Conservation (phyloP, 2,888 invertebrate species). For the Cotesia congregata region DNA sequence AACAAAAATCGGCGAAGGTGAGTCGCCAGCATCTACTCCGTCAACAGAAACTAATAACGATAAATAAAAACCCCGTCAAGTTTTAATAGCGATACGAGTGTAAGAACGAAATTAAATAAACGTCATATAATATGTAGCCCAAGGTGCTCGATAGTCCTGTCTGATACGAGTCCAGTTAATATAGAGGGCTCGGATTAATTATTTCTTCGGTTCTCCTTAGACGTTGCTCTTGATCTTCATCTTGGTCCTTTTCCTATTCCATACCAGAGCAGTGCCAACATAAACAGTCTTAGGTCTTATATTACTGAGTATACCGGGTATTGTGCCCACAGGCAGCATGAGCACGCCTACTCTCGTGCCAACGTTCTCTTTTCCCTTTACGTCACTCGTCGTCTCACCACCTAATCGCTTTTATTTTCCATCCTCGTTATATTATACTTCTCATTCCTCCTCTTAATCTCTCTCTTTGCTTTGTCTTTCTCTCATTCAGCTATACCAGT, state of each 20-base stretch:
- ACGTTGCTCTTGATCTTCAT: no score
- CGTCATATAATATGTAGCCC: background rate
- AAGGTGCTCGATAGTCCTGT: slow-evolving; percentile 27
- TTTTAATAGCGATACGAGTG: background rate
- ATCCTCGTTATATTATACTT: slow-evolving; percentile 25
- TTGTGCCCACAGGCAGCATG: slow-evolving; percentile 45
- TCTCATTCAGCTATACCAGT: slow-evolving; percentile 30
- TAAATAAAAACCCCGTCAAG: background rate
- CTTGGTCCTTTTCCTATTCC: no score
- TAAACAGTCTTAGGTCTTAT: no score
- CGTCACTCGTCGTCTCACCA: slow-evolving; percentile 40
- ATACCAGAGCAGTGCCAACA: no score
- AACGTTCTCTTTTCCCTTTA: slow-evolving; percentile 34
- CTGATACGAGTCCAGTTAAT: no score
- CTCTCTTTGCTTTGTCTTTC: slow-evolving; percentile 31
- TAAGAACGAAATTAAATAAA: background rate
- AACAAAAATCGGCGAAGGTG: slow-evolving; percentile 16
- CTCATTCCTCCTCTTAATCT: slow-evolving; percentile 23
- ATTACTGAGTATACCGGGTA: background rate
- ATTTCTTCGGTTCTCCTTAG: slow-evolving; percentile 22
- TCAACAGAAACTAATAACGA: background rate
- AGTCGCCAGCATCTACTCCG: background rate
- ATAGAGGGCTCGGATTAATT: slow-evolving; percentile 34
- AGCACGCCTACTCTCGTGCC: slow-evolving; percentile 48
- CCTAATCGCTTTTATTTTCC: slow-evolving; percentile 45